Evolutionary conservation across 2,113 vertebrate genomes (phyloP).

Genomic region (Calidris pugnax): DNA sequence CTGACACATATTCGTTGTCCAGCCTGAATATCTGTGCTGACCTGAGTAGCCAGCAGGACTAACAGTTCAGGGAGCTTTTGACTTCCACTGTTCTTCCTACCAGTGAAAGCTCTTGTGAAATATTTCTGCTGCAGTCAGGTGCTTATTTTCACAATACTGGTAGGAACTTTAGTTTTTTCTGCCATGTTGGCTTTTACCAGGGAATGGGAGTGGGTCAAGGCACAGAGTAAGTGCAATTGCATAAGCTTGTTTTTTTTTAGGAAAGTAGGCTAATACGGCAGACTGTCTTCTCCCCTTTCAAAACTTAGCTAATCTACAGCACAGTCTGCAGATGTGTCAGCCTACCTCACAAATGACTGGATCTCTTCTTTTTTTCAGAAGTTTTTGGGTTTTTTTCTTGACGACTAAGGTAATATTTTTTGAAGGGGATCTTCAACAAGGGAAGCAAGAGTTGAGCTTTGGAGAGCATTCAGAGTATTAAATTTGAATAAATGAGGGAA

Average conservation of each 20-base stretch:
- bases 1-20: neutral
- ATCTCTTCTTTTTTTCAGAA: neutral
- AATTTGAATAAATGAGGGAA: neutral
- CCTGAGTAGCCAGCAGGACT: neutral
- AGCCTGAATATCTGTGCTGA: neutral
- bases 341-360: neutral
- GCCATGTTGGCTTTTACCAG: neutral
- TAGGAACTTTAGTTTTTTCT: neutral
- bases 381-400: neutral
- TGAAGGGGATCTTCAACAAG: neutral
- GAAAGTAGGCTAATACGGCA: neutral
- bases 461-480: neutral
- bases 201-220: neutral
- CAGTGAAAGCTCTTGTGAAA: neutral
- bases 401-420: neutral
- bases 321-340: neutral
- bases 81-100: neutral
- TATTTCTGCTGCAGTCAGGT: neutral
- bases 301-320: neutral
- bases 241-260: neutral
- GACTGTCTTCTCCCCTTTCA: neutral
- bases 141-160: neutral
- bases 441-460: neutral
- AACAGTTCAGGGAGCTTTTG: neutral
- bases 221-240: neutral